A percentile compares a stretch with the other conserved stretches of the same genome.
phyloP scores from a whole-genome alignment of 1,140 invertebrate species.

The Zaprionus ornatus region DNA sequence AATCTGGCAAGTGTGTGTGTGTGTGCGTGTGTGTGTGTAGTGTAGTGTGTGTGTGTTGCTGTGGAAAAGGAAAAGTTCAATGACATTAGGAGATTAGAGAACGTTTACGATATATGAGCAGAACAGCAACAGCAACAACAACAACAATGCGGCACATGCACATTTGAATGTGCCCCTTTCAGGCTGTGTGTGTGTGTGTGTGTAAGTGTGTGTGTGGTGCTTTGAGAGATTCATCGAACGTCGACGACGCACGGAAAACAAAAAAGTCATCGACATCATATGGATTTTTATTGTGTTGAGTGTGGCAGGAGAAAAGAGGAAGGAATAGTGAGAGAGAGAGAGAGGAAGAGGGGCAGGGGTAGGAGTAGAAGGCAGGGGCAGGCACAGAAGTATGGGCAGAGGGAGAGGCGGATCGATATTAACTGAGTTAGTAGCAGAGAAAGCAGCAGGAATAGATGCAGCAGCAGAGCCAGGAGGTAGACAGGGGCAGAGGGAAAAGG shows the following conservation, averaged over 20 bases:
- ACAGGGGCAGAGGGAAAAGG: neutral
- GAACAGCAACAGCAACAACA: conserved; percentile 34
- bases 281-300: conserved; percentile 63
- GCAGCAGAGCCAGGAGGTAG: neutral
- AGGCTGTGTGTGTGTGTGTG: conserved; percentile 5
- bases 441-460: neutral
- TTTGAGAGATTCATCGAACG: conserved; percentile 53
- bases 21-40: neutral
- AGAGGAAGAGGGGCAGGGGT: neutral
- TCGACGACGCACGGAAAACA: conserved; percentile 54
- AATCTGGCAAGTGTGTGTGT: neutral
- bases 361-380: neutral
- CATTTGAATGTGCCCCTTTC: conserved; percentile 61
- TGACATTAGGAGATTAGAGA: conserved; percentile 76
- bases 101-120: conserved; percentile 48
- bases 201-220: conserved; percentile 17
- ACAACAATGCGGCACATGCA: conserved; percentile 46
- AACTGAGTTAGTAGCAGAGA: conserved; percentile 2
- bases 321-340: neutral
- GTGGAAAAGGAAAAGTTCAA: conserved; percentile 61
- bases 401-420: neutral
- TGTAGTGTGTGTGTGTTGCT: neutral
- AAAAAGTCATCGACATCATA: conserved; percentile 77
- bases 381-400: neutral
- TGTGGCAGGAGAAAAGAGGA: conserved; percentile 12